phyloP scores from a whole-genome alignment of 2,113 vertebrate species.

The Phyllostomus discolor region DNA sequence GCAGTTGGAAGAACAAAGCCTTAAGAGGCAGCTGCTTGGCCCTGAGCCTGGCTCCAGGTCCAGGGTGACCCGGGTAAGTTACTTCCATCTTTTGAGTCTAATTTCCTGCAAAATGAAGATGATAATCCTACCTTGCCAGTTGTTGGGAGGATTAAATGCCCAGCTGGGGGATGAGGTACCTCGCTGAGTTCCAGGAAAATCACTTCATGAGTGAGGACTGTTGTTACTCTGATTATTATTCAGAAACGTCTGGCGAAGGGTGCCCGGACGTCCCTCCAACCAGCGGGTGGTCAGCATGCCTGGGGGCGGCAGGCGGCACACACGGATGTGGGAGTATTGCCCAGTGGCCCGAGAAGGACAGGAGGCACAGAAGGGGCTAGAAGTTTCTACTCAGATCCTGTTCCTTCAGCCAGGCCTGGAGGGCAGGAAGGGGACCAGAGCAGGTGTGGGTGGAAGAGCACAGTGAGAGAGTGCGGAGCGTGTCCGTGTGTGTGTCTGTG shows the following conservation, averaged over 20 bases:
- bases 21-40: neutral
- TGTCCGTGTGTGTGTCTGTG: neutral
- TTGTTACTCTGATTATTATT: neutral
- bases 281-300: neutral
- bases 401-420: neutral
- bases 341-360: neutral
- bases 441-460: neutral
- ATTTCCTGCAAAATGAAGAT: neutral
- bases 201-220: neutral
- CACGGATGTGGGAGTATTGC: rapidly evolving
- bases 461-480: neutral
- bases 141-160: neutral
- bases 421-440: neutral
- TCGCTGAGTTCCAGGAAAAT: conserved; percentile 33
- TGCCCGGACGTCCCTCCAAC: neutral
- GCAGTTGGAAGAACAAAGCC: neutral
- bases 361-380: neutral
- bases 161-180: neutral
- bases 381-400: neutral
- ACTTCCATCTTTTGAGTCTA: neutral
- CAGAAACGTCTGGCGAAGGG: neutral
- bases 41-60: neutral
- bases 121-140: neutral
- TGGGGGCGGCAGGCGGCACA: neutral
- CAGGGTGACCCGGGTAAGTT: neutral